A percentile compares a stretch with the other conserved stretches of the same genome.
phyloP scores from a whole-genome alignment of 2,113 vertebrate species.

The Saccopteryx bilineata region DNA sequence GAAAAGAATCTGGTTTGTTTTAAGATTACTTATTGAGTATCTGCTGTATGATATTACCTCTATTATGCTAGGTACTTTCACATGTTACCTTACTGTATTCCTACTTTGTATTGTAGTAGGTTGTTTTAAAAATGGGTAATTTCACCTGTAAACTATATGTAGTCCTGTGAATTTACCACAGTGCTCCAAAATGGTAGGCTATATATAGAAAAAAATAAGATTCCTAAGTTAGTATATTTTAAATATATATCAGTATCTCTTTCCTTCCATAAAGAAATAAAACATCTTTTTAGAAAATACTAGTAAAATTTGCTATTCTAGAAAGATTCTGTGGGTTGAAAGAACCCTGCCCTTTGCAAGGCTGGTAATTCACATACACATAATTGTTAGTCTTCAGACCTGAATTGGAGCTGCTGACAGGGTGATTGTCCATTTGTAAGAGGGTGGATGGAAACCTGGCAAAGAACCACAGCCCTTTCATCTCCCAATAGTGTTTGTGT shows the following conservation, averaged over 20 bases:
- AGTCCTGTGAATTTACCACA: background rate
- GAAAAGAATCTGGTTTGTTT: background rate
- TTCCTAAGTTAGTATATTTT: background rate
- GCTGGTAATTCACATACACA: constrained; percentile 52
- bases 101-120: background rate
- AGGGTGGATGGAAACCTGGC: constrained; percentile 64
- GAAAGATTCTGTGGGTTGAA: constrained; percentile 50
- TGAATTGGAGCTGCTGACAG: constrained; percentile 61
- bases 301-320: constrained; percentile 65
- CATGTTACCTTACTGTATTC: background rate
- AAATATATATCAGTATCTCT: background rate
- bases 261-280: constrained; percentile 25
- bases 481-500: background rate
- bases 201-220: background rate
- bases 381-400: constrained; percentile 53
- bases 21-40: background rate
- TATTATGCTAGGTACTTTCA: background rate
- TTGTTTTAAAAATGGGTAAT: constrained; percentile 27
- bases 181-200: background rate
- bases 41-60: background rate
- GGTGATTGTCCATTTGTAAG: background rate
- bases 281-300: constrained; percentile 17
- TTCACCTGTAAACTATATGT: background rate
- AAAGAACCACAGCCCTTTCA: constrained; percentile 51
- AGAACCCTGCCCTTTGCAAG: constrained; percentile 41